Evolutionary conservation across 2,797 vertebrate species (phyloP), one percentile per base, ranked within the genome.

Genomic region (Falco berigora): DNA sequence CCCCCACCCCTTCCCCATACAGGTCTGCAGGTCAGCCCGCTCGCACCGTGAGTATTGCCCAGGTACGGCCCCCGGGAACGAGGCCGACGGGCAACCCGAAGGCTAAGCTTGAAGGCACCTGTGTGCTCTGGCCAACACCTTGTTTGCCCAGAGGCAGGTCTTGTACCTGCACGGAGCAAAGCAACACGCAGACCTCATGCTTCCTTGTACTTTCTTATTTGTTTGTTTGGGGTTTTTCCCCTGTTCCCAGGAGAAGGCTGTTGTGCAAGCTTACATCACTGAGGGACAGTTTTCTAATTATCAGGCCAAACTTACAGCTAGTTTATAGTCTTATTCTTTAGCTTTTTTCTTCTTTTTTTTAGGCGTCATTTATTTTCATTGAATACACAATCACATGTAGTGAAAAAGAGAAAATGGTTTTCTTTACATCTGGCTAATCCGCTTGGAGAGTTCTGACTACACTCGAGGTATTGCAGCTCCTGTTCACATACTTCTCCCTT

Each of bases 361-460:
- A 58, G n/a, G 12, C 14, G 58, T 80, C 12, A 19, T 64, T 80
- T 64, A 22, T 38, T 80, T 69, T 4, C 24, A 27, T 28, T 61
- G 16, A 40, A 50, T 36, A 46, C 12, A 24, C 3, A 5, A 27
- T 28, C 5, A 3, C 38, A 53, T 0, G 0, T 22, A 24, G 15
- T 44, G 34, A 67, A 67, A 83, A 28, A 12, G 6, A 4, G 8
- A 9, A 47, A 73, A 38, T 38, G 18, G 5, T 13, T 6, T 3
- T 44, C 6, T 50, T 55, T 53, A 34, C 9, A 23, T 32, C 13
- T 46, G 9, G 4, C 5, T 42, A 46, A 53, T 55, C 61, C 67
- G 11, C 23, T 61, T 24, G 36, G 6, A 19, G 59, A 38, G 3
- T 68, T 74, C 32, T 68, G 21, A 34, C 3, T 10, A 16, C 34